phyloP scores from a whole-genome alignment of 2,113 vertebrate species.

The Telmatochromis sp. region DNA sequence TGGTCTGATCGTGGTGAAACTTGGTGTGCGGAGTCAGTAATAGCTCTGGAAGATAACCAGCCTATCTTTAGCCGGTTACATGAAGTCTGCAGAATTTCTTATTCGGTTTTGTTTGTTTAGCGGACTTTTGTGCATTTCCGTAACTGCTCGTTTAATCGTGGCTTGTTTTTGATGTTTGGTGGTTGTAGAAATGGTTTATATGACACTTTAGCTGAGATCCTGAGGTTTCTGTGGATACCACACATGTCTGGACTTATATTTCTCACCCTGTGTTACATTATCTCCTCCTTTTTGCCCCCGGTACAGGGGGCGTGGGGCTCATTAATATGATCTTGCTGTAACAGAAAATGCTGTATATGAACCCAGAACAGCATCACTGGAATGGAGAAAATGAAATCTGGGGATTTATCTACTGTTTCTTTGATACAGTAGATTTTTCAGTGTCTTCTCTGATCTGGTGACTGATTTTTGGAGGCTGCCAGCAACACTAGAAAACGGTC shows the following conservation, averaged over 20 bases:
- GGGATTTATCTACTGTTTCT: background rate
- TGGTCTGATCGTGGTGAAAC: too few species aligned
- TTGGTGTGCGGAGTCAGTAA: too few species aligned
- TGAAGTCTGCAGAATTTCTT: too few species aligned
- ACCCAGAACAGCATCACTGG: background rate
- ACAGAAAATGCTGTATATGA: fast-evolving
- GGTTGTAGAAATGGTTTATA: too few species aligned
- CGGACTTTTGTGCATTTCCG: too few species aligned
- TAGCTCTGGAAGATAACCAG: too few species aligned
- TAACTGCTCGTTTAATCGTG: too few species aligned
- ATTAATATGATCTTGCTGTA: background rate
- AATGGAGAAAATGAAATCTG: background rate
- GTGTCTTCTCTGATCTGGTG: background rate
- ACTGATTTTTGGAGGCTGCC: background rate
- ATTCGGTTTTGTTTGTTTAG: too few species aligned
- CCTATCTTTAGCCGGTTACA: too few species aligned
- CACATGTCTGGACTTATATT: background rate
- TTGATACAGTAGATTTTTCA: background rate
- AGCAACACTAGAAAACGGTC: background rate
- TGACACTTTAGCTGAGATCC: too few species aligned
- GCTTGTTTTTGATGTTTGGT: too few species aligned
- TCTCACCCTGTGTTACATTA: fast-evolving
- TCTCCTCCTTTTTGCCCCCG: background rate
- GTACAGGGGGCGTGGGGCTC: fast-evolving
- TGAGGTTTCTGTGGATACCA: too few species aligned